phyloP scores from a whole-genome alignment of 1,140 invertebrate species.

The Liolophura sinensis region DNA sequence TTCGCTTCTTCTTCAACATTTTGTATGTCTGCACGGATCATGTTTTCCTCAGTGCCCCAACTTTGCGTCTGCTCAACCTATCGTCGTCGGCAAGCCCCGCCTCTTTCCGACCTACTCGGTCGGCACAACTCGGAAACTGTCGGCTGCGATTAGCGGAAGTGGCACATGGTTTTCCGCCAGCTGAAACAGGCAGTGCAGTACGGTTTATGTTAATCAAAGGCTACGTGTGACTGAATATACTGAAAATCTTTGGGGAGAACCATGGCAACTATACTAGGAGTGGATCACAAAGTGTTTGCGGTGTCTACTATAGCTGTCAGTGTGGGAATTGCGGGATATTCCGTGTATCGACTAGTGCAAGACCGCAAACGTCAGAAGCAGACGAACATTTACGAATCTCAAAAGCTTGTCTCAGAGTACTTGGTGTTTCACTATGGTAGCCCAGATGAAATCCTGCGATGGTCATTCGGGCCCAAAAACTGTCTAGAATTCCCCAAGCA shows the following conservation, averaged over 20 bases:
- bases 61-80: no score
- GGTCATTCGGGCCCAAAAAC: conserved; percentile 45
- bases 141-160: no score
- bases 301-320: conserved; percentile 35
- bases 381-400: conserved; percentile 50
- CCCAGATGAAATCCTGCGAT: conserved; percentile 38
- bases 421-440: conserved; percentile 53
- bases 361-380: conserved; percentile 14
- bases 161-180: no score
- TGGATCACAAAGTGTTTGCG: conserved; percentile 47
- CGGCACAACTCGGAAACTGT: no score
- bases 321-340: conserved; percentile 41
- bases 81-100: no score
- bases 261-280: conserved; percentile 37
- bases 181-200: no score
- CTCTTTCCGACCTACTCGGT: no score
- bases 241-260: not conserved
- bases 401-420: conserved; percentile 52
- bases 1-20: no score
- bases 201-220: no score
- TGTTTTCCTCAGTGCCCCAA: no score
- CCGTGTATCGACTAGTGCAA: conserved; percentile 38
- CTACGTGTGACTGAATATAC: no score
- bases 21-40: no score
- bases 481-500: conserved; percentile 53